Evolutionary conservation across 1,140 invertebrate genomes (phyloP).

Genomic region (Lordiphosa clarofinis): DNA sequence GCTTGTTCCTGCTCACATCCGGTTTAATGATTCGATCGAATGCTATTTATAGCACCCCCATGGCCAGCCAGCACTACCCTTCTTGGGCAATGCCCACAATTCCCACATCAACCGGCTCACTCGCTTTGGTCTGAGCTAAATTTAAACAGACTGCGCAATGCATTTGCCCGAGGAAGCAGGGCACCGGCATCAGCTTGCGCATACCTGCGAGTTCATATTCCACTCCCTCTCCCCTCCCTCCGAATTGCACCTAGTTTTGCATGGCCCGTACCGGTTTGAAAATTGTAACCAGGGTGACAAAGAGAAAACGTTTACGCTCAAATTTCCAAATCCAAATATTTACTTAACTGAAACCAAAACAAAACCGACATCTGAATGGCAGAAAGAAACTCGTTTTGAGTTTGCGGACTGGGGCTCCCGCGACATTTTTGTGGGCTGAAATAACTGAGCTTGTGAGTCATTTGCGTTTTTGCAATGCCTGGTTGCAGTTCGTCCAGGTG

Average conservation of each 20-base stretch:
- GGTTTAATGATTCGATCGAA: conserved; percentile 39
- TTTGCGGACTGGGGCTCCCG: background rate
- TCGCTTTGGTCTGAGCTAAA: conserved; percentile 30
- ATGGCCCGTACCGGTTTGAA: conserved; percentile 27
- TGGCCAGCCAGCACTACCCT: conserved; percentile 31
- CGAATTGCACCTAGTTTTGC: no score
- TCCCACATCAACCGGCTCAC: conserved; percentile 5
- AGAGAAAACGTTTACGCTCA: conserved; percentile 20
- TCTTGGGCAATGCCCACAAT: conserved; percentile 9
- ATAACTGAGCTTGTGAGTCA: conserved; percentile 56
- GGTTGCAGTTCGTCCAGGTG: conserved; percentile 25
- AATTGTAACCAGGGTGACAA: conserved; percentile 32
- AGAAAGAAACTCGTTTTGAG: conserved; percentile 55
- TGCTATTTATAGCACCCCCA: conserved; percentile 53
- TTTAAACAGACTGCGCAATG: conserved; percentile 31
- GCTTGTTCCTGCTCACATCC: conserved; percentile 38
- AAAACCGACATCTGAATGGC: conserved; percentile 3
- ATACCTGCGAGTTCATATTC: background rate
- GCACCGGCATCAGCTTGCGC: conserved; percentile 24
- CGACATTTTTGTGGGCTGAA: conserved; percentile 62
- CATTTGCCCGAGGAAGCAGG: conserved; percentile 6
- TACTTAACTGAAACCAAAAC: conserved; percentile 39
- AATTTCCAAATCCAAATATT: conserved; percentile 55
- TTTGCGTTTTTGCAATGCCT: conserved; percentile 51
- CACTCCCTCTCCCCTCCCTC: no score